These are phyloP conservation scores for Polia nebulosa DNA, from an alignment of 2,888 invertebrate genomes.

Conservation along the genomic window DNA sequence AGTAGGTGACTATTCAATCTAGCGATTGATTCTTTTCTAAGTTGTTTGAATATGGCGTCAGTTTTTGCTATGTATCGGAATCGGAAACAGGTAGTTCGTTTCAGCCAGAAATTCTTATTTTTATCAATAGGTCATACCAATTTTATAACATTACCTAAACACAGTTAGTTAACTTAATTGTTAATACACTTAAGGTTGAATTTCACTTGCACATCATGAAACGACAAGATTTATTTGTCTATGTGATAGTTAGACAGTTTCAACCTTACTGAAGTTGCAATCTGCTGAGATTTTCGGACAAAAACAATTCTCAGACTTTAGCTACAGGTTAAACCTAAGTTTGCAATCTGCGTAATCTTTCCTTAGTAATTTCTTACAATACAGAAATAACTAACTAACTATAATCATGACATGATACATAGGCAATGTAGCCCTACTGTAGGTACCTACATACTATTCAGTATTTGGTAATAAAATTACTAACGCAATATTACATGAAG, in stretches of 20 bases:
- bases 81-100: background rate
- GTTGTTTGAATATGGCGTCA: background rate
- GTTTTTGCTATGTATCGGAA: background rate
- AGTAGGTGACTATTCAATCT: slow-evolving; percentile 17
- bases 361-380: background rate
- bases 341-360: background rate
- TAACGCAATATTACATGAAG: slow-evolving; percentile 80
- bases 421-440: too few relatives aligned
- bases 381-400: background rate
- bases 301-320: background rate
- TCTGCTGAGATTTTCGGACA: background rate
- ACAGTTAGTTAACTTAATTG: background rate
- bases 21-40: slow-evolving; percentile 9
- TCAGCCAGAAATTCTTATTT: background rate
- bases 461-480: slow-evolving; percentile 51
- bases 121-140: background rate
- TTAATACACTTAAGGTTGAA: background rate
- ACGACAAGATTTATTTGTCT: background rate
- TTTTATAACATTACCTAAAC: background rate
- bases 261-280: background rate
- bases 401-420: slow-evolving; percentile 1
- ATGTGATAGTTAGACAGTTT: background rate
- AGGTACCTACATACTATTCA: slow-evolving; percentile 7
- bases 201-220: background rate
- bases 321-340: background rate